Evolutionary conservation across 2,888 invertebrate species (phyloP).

Genomic region (Syrphus vitripennis): DNA sequence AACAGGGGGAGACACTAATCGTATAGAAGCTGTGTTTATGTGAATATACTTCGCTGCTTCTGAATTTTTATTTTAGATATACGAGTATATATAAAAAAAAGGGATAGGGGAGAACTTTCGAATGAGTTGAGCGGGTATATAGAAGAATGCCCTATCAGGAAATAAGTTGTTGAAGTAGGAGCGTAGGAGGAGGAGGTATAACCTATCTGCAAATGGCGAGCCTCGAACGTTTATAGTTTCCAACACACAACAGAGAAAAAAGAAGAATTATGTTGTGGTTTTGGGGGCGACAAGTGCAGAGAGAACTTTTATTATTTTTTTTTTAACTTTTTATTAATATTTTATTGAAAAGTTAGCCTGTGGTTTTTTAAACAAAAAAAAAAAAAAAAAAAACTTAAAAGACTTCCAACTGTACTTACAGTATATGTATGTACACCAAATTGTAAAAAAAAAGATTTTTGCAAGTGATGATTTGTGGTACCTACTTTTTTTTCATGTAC

Average conservation of each 20-base stretch:
- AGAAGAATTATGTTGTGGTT: background rate
- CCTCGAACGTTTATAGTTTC: background rate
- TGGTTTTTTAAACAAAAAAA: background rate
- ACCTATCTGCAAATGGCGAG: background rate
- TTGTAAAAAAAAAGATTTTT: no score
- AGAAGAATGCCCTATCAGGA: slow-evolving; percentile 2
- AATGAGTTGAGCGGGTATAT: slow-evolving; percentile 16
- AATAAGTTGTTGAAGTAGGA: slow-evolving; percentile 19
- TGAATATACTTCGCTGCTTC: background rate
- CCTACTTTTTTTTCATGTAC: no score
- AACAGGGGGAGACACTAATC: slow-evolving; percentile 32
- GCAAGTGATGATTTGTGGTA: no score
- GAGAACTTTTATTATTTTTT: background rate
- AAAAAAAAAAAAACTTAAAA: background rate
- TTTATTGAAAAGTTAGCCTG: background rate
- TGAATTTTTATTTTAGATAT: no score
- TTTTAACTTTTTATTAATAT: background rate
- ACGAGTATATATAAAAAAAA: background rate
- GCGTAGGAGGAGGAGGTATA: background rate
- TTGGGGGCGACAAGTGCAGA: background rate
- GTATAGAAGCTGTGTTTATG: slow-evolving; percentile 17
- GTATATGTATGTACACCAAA: no score
- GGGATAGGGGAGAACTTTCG: background rate
- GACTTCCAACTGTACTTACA: background rate
- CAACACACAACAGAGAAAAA: background rate